Base-by-base conservation (phyloP, 2,888 invertebrate genomes). In the Cosmorhoe ocellata region DNA sequence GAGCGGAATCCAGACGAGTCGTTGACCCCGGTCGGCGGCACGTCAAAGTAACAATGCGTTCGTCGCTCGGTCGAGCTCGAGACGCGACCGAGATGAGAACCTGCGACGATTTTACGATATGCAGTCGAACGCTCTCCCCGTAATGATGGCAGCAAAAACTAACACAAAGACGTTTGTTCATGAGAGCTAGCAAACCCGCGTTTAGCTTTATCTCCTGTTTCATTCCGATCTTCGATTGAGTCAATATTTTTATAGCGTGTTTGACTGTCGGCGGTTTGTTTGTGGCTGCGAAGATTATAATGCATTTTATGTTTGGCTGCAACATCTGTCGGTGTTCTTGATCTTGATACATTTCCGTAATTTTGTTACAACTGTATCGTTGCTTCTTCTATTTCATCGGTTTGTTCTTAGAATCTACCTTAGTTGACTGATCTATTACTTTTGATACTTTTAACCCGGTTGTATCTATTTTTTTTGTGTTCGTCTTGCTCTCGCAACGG, bases 1-100 rank as follows among this genome's bases (percentile, higher is more conserved):
- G 84, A 78, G 85, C 85, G 85, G 85, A 88, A 88, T 87, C 83
- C 87, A 77, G 80, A 78, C 80, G 84, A 81, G 86, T 83, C 87
- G 76, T 79, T 80, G 85, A 88, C 87, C 87, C 81, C 76, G 67
- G 67, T 63, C 63, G 83, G 84, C 85, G 83, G 84, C 79, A 74
- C 79, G 78, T 84, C 88, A 86, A 87, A 87, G 84, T 76, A 81
- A 86, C 86, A 87, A 84, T 84, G 83, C 83, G 80, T 71, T 68
- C 72, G 72, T 60, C 69, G 61, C 53, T 60, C 79, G 81, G 68
- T 69, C 72, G 71, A 59, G 80, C 68, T 68, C 71, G 71, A 59
- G 69, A 61, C 62, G 48, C 52, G 58, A 54, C 51, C 64, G 70
- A 72, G 69, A 69, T 68, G 58, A 48, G 59, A 61, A 59, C 59